These are phyloP conservation scores for Cyphotilapia sp. DNA, from an alignment of 2,113 vertebrate genomes.

Conservation along the genomic window DNA sequence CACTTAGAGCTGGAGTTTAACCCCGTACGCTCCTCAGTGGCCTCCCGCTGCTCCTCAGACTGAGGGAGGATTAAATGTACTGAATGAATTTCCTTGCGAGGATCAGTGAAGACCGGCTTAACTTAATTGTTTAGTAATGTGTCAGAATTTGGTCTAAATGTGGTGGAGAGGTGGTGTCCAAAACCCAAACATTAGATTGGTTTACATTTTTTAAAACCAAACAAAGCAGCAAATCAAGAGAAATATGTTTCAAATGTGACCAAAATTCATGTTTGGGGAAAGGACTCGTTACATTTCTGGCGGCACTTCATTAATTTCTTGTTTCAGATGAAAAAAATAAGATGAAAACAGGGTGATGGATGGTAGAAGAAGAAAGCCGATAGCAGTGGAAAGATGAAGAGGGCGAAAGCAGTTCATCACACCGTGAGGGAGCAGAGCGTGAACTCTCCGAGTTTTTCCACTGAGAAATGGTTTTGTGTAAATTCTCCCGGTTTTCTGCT, in stretches of 20 bases:
- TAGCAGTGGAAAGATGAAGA: neutral
- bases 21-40: neutral
- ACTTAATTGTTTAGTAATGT: neutral
- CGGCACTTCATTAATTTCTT: rapidly evolving
- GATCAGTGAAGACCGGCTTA: neutral
- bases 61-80: neutral
- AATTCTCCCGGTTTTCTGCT: neutral
- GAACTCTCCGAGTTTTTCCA: neutral
- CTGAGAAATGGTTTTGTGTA: neutral
- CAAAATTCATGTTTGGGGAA: neutral
- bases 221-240: neutral
- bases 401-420: neutral
- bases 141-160: neutral
- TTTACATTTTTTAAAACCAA: neutral
- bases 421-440: neutral
- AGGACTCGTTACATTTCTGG: neutral
- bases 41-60: neutral
- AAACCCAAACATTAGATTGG: neutral
- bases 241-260: neutral
- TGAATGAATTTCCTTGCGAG: neutral
- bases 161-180: neutral
- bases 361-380: neutral
- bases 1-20: neutral
- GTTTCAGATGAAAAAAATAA: too few relatives aligned
- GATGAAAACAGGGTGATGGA: neutral